phyloP scores from a whole-genome alignment of 2,888 invertebrate genomes.

The Plebejus argus region DNA sequence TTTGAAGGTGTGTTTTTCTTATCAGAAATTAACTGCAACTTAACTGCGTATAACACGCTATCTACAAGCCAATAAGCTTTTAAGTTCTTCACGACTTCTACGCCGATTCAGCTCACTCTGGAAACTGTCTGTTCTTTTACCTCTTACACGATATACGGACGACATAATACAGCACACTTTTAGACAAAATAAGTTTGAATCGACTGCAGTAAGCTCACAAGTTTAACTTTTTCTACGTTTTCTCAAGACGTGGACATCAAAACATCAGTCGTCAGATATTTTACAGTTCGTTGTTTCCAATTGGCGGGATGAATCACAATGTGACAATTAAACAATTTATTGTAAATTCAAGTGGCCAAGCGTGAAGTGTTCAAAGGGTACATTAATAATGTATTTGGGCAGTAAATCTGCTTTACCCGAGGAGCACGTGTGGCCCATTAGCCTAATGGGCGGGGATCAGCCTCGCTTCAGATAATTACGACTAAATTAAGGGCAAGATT shows the following conservation, averaged over 20 bases:
- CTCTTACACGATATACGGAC: no score
- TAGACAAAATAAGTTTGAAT: no score
- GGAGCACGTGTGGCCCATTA: conserved; percentile 76
- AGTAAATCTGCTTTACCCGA: conserved; percentile 70
- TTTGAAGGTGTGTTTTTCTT: no score
- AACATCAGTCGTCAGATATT: neutral
- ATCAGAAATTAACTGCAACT: no score
- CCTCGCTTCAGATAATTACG: conserved; percentile 33
- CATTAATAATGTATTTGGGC: conserved; percentile 77
- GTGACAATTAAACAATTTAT: conserved; percentile 20
- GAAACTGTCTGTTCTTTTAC: no score
- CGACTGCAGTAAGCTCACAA: no score
- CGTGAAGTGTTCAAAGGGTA: conserved; percentile 69
- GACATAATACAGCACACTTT: no score
- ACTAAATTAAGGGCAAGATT: conserved; percentile 35
- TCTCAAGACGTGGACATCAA: neutral
- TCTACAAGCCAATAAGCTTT: neutral
- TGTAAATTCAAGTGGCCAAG: conserved; percentile 53
- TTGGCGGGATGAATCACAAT: conserved; percentile 9
- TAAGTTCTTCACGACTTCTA: no score
- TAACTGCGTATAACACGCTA: neutral
- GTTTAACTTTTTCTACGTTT: neutral
- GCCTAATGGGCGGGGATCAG: conserved; percentile 70
- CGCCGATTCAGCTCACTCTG: no score
- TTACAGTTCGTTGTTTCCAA: neutral